Percentiles rank a stretch among this genome's conserved stretches.
Evolutionary conservation across 2,797 vertebrate genomes (phyloP).

Genomic region (Jordanella pulchra): DNA sequence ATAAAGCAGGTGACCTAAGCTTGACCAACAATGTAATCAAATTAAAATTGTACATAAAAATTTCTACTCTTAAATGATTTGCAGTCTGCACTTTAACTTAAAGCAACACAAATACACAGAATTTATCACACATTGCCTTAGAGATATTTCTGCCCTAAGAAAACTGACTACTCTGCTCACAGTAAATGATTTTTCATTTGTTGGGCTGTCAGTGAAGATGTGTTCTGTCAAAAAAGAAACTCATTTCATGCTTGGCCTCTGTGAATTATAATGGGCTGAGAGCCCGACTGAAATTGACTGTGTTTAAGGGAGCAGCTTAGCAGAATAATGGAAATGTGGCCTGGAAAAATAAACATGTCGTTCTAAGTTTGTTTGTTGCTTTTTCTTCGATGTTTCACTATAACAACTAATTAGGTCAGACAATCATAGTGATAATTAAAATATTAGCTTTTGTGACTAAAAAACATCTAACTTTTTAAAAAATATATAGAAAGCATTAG

Average conservation of each 20-base stretch:
- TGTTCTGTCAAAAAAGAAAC: conserved; percentile 62
- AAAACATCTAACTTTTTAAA: conserved; percentile 20
- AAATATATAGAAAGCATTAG: conserved; percentile 23
- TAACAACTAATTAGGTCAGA: conserved; percentile 27
- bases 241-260: conserved; percentile 64
- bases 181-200: conserved; percentile 80
- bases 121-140: conserved; percentile 22
- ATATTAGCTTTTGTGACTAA: conserved; percentile 16
- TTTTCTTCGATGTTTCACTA: conserved; percentile 10
- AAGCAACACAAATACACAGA: conserved; percentile 18
- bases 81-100: not conserved
- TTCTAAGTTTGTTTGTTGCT: not conserved
- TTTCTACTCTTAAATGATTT: not conserved
- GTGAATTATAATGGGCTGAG: conserved; percentile 63
- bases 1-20: not conserved
- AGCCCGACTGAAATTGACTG: conserved; percentile 48
- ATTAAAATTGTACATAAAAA: not conserved
- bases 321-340: conserved; percentile 44
- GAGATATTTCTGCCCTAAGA: conserved; percentile 59
- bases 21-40: not conserved
- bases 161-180: conserved; percentile 56
- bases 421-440: conserved; percentile 31
- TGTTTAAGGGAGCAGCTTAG: conserved; percentile 43
- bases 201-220: conserved; percentile 73
- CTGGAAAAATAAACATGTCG: conserved; percentile 39